These are phyloP conservation scores for Adineta ricciae DNA, from an alignment of 2,888 invertebrate species.

Conservation along the genomic window DNA sequence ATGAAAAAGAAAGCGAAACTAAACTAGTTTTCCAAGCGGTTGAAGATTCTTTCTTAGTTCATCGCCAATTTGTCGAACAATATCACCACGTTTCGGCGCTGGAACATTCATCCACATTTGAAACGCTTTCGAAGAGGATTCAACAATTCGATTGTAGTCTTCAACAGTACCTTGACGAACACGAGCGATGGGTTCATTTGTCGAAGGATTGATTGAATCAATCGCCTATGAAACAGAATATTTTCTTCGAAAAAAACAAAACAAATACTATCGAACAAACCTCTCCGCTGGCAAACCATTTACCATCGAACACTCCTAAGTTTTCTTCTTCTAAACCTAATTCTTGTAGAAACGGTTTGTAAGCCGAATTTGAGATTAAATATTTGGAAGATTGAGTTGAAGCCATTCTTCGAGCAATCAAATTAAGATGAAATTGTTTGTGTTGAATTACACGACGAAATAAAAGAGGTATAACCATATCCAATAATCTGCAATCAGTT, in stretches of 20 bases:
- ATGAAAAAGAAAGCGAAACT: neutral
- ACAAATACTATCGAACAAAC: constrained; percentile 49
- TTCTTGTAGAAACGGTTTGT: constrained; percentile 73
- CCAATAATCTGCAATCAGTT: neutral
- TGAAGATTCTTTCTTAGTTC: constrained; percentile 74
- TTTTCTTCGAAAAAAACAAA: neutral
- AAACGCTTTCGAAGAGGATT: constrained; percentile 69
- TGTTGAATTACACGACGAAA: neutral
- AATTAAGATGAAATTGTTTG: neutral
- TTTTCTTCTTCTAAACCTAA: constrained; percentile 73
- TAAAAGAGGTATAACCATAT: neutral
- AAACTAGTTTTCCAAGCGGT: constrained; percentile 72
- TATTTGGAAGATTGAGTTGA: constrained; percentile 35
- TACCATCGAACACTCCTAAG: constrained; percentile 77
- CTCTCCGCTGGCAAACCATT: constrained; percentile 78
- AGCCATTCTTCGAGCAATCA: neutral
- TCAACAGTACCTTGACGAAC: constrained; percentile 64
- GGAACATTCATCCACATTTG: constrained; percentile 61
- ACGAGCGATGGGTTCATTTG: constrained; percentile 76
- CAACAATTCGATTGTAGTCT: constrained; percentile 75
- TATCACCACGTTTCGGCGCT: constrained; percentile 81
- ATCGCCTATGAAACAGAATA: constrained; percentile 11
- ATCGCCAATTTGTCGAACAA: constrained; percentile 91
- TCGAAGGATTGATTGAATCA: constrained; percentile 60
- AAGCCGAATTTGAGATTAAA: constrained; percentile 56